These are phyloP conservation scores for Listronotus bonariensis DNA, from an alignment of 1,140 invertebrate genomes.

Conservation along the genomic window DNA sequence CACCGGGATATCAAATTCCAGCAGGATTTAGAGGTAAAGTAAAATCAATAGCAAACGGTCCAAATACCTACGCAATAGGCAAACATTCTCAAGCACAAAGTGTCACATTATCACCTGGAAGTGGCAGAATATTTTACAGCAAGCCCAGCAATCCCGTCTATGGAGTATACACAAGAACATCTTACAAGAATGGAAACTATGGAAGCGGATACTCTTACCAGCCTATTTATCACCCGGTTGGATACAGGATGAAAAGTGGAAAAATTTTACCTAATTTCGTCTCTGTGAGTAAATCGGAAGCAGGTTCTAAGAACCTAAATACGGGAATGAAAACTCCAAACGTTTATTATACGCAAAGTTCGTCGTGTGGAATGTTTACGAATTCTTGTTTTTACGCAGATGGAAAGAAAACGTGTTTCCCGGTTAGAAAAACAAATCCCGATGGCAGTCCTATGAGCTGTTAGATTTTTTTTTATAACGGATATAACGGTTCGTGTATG, in stretches of 20 bases:
- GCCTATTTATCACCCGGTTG: constrained; percentile 46
- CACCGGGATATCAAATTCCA: constrained; percentile 68
- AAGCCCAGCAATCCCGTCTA: constrained; percentile 49
- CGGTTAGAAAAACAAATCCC: constrained; percentile 65
- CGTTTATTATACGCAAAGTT: constrained; percentile 82
- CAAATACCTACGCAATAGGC: constrained; percentile 62
- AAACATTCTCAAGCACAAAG: constrained; percentile 69
- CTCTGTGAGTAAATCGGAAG: constrained; percentile 77
- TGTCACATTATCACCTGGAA: constrained; percentile 62
- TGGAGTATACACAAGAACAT: constrained; percentile 53
- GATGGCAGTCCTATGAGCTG: constrained; percentile 62
- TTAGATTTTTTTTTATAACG: constrained; percentile 17
- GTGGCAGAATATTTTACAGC: constrained; percentile 59
- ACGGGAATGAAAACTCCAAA: constrained; percentile 69
- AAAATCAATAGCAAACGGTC: constrained; percentile 63
- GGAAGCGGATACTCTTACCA: constrained; percentile 47
- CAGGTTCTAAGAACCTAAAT: constrained; percentile 64
- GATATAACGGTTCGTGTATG: no score
- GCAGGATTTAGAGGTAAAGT: constrained; percentile 69
- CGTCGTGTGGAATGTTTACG: constrained; percentile 82
- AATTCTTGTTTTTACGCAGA: constrained; percentile 81
- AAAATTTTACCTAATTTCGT: constrained; percentile 62
- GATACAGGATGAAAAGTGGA: constrained; percentile 47
- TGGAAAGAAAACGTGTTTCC: constrained; percentile 78
- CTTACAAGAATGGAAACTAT: constrained; percentile 43